A percentile compares a stretch with the other conserved stretches of the same genome.
phyloP scores from a whole-genome alignment of 2,888 invertebrate genomes.

The Gnatocerus cornutus region DNA sequence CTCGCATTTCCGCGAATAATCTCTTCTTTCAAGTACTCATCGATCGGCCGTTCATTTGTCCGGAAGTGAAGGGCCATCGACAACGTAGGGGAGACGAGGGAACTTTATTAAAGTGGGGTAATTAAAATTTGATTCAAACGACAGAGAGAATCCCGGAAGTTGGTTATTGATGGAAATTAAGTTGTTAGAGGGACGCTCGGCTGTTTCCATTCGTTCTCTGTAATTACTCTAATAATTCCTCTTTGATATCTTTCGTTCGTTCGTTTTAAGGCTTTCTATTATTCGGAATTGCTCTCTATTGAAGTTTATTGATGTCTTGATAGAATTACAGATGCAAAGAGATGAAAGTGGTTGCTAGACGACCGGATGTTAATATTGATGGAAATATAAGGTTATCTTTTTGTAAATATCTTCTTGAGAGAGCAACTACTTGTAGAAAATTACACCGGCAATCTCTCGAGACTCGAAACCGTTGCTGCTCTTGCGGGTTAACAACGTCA shows the following conservation, averaged over 20 bases:
- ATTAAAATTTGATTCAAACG: constrained; percentile 8
- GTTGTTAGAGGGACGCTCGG: constrained; percentile 2
- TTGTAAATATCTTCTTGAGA: no score
- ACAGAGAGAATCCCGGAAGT: constrained; percentile 2
- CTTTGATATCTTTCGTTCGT: constrained; percentile 1
- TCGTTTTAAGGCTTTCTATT: background rate
- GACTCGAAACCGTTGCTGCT: no score
- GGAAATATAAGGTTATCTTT: no score
- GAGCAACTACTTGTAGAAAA: no score
- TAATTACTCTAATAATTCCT: constrained; percentile 5
- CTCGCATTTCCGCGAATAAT: background rate
- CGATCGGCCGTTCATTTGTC: constrained; percentile 1
- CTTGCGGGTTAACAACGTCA: no score
- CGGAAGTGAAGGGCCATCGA: constrained; percentile 1
- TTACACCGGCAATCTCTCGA: no score
- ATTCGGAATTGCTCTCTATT: background rate
- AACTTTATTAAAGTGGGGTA: constrained; percentile 3
- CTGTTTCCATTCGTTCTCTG: background rate
- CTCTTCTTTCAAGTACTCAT: background rate
- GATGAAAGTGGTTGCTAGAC: background rate
- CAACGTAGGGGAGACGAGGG: background rate
- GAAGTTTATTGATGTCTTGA: no score
- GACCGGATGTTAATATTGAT: background rate
- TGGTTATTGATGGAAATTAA: constrained; percentile 8
- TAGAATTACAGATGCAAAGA: no score